phyloP scores from a whole-genome alignment of 2,888 invertebrate genomes.

The Acleris sparsana region DNA sequence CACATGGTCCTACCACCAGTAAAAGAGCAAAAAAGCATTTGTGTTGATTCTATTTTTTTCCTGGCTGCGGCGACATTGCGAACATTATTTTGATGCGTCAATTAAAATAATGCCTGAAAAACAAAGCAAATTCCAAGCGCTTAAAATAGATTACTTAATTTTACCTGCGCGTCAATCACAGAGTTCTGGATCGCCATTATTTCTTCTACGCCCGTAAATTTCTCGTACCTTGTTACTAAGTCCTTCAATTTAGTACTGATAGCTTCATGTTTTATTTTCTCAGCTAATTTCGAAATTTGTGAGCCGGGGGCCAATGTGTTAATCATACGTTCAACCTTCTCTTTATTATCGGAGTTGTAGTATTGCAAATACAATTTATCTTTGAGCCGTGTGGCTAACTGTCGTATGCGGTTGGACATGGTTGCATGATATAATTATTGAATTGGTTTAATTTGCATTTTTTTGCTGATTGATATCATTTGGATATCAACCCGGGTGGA shows the following conservation, averaged over 20 bases:
- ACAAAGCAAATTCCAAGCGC: neutral
- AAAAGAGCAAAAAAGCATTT: too few species aligned
- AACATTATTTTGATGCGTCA: neutral
- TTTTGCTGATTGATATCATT: conserved; percentile 48
- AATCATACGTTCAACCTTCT: conserved; percentile 70
- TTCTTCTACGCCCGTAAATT: conserved; percentile 90
- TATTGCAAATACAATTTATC: conserved; percentile 62
- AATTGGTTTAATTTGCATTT: conserved; percentile 48
- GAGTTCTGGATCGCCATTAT: conserved; percentile 89
- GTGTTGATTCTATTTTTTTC: too few species aligned
- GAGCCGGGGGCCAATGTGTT: conserved; percentile 66
- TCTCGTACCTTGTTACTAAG: conserved; percentile 86
- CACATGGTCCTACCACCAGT: too few species aligned
- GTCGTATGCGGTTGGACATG: conserved; percentile 74
- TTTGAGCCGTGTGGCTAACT: conserved; percentile 65
- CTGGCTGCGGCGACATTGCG: too few species aligned
- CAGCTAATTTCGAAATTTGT: conserved; percentile 67
- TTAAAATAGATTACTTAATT: conserved; percentile 19
- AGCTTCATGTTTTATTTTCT: conserved; percentile 66
- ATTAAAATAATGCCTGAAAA: neutral
- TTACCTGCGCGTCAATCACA: conserved; percentile 87
- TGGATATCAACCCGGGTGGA: conserved; percentile 44
- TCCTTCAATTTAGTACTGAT: conserved; percentile 68
- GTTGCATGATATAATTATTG: conserved; percentile 59
- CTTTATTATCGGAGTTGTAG: conserved; percentile 50